Evolutionary conservation across 2,888 invertebrate species (phyloP), one percentile per base, ranked within the genome.

Genomic region (Drosophila paranaensis): DNA sequence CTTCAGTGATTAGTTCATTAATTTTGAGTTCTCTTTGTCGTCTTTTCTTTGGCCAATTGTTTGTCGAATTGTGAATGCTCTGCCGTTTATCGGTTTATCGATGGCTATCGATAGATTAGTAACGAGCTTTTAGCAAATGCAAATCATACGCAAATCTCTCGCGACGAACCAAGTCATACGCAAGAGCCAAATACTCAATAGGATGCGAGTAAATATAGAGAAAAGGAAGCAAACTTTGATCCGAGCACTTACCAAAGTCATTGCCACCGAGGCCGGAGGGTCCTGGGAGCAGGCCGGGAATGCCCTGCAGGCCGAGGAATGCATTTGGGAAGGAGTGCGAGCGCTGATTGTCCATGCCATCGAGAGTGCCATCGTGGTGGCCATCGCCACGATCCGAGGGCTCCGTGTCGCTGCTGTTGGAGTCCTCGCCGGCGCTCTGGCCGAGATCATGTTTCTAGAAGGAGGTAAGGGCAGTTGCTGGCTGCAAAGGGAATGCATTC

Each of bases 181-280:
- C 85, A 86, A 84, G 85, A 87, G 89, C 82, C 88, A 81, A 77
- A 74, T 87, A 74, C 77, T 13, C 43, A 43, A 43, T 43, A 43
- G 11, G 20, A 33, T 48, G 33, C 16, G 46, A 33, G 16, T 70
- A 73, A 51, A 67, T 54, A 67, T 42, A 33, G 13, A 40, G 67
- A 56, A 58, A 54, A 14, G 27, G 1, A 64, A 61, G 45, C 9
- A 8, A 58, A 33, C 5, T 8, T 16, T 6, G 30, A 11, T 16
- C 9, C 14, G 10, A 46, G 6, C 43, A 95, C 96, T 96, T 93
- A 96, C 96, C 96, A 94, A 96, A 97, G 93, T 96, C 97, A 93
- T 96, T 96, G 93, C 96, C 94, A 91, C 95, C 95, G 93, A 97
- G 96, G 90, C 97, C 97, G 77, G 97, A 97, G 42, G 97, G 97